phyloP scores from a whole-genome alignment of 2,888 invertebrate genomes.

The Epinotia ramella region DNA sequence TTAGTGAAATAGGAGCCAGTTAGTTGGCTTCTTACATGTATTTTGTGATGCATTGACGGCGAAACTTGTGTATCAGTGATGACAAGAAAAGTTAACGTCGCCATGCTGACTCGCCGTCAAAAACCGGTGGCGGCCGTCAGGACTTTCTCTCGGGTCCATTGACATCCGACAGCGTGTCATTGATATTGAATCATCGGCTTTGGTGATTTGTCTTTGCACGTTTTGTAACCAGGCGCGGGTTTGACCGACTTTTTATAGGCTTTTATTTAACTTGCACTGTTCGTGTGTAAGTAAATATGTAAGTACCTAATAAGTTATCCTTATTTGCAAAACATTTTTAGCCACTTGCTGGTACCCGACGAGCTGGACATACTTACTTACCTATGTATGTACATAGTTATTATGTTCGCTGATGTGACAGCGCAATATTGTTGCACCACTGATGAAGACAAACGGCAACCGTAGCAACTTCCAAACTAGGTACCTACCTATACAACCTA shows the following conservation, averaged over 20 bases:
- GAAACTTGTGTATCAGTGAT: background rate
- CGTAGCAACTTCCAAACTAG: background rate
- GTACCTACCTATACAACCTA: background rate
- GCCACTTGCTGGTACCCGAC: no score
- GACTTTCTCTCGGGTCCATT: slow-evolving; percentile 10
- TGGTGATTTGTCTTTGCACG: background rate
- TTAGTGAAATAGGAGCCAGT: no score
- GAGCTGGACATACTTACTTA: no score
- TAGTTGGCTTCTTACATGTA: no score
- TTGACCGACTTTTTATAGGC: background rate
- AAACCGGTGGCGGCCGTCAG: slow-evolving; percentile 26
- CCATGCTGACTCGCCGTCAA: slow-evolving; percentile 30
- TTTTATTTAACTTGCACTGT: no score
- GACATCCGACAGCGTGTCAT: background rate
- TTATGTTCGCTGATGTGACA: no score
- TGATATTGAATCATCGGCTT: slow-evolving; percentile 28
- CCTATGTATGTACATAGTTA: no score
- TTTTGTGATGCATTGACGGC: background rate
- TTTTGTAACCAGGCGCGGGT: background rate
- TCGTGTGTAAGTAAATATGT: no score
- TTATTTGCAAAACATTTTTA: no score
- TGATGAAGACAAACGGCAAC: no score
- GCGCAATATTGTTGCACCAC: no score
- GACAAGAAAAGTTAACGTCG: slow-evolving; percentile 13
- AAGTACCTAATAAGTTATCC: no score